Conservation (phyloP, 2,113 vertebrate genomes). For the Leuciscus idus region DNA sequence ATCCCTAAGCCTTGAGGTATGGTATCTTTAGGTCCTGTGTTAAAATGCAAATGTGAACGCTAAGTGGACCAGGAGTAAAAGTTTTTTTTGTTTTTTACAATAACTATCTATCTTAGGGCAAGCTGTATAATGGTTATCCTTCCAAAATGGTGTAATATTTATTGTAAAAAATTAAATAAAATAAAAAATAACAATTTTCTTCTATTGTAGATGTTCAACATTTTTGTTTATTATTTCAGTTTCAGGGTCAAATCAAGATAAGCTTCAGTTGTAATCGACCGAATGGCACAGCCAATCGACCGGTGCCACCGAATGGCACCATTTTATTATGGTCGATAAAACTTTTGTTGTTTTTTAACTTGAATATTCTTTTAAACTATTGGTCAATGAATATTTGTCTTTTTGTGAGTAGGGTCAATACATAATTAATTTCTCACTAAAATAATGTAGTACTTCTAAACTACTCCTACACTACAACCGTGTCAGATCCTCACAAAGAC, state of each 20-base stretch:
- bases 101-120: too few relatives aligned
- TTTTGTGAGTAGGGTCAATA: background rate
- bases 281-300: background rate
- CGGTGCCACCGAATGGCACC: too few relatives aligned
- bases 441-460: too few relatives aligned
- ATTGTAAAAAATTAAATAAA: too few relatives aligned
- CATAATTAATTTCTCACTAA: background rate
- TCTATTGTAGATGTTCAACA: background rate
- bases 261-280: background rate
- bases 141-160: too few relatives aligned
- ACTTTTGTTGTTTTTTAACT: background rate
- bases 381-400: background rate
- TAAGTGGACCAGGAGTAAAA: too few relatives aligned
- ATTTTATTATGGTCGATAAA: too few relatives aligned
- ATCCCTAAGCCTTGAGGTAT: too few relatives aligned
- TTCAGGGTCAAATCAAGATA: background rate
- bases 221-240: background rate
- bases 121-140: too few relatives aligned
- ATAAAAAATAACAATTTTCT: background rate
- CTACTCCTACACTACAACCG: background rate
- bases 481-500: background rate
- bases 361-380: background rate
- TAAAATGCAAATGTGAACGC: too few relatives aligned
- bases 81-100: too few relatives aligned
- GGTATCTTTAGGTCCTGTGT: too few relatives aligned